Conservation (phyloP, 2,888 invertebrate genomes). For the Pherbina coryleti region DNA sequence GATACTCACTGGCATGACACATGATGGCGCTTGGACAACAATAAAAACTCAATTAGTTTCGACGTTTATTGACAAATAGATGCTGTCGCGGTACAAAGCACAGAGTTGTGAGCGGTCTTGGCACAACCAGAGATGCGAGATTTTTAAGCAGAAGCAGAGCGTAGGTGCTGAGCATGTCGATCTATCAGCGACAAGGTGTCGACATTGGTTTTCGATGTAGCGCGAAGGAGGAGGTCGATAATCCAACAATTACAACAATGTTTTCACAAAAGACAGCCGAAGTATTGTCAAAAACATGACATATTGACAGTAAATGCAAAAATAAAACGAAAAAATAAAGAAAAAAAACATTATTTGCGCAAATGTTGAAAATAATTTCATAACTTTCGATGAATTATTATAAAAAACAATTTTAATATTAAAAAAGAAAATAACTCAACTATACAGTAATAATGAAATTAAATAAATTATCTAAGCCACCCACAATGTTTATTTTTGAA, state of each 20-base stretch:
- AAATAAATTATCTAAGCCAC: conserved; percentile 5
- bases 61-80: conserved; percentile 9
- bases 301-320: too few species aligned
- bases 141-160: background rate
- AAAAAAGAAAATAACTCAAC: too few species aligned
- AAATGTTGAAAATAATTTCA: too few species aligned
- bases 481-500: background rate
- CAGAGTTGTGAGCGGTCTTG: background rate
- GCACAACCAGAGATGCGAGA: too few species aligned
- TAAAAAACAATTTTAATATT: too few species aligned
- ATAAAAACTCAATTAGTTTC: conserved; percentile 17
- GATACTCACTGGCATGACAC: background rate
- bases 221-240: conserved; percentile 4
- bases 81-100: background rate
- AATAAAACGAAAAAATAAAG: too few species aligned
- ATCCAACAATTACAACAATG: background rate
- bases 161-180: background rate
- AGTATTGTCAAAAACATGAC: too few species aligned
- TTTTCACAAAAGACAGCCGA: too few species aligned
- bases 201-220: background rate
- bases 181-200: conserved; percentile 5
- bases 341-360: too few species aligned
- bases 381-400: too few species aligned
- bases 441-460: background rate
- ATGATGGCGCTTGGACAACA: background rate